Conservation (phyloP, 2,797 vertebrate species). For the Saguinus oedipus region DNA sequence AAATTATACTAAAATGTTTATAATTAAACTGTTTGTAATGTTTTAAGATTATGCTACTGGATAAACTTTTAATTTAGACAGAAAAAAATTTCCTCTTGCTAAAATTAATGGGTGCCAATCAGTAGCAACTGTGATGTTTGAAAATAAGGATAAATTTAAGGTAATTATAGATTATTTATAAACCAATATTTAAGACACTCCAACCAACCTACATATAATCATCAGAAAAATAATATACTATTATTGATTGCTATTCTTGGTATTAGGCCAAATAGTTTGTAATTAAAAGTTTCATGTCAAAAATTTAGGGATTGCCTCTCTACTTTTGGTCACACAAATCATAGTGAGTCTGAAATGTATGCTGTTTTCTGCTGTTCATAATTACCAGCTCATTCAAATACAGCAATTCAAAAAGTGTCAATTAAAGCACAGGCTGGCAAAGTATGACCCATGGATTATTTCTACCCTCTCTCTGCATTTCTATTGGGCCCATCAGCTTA, state of each 20-base stretch:
- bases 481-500: background rate
- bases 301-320: background rate
- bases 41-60: slow-evolving; percentile 14
- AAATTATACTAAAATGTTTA: slow-evolving; percentile 32
- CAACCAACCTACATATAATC: background rate
- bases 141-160: background rate
- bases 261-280: background rate
- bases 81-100: background rate
- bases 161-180: background rate
- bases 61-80: slow-evolving; percentile 47
- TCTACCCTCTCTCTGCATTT: background rate
- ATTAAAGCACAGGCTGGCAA: background rate
- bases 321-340: slow-evolving; percentile 30
- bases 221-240: slow-evolving; percentile 53
- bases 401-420: background rate
- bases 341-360: background rate
- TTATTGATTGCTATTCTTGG: background rate
- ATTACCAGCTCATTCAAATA: slow-evolving; percentile 14
- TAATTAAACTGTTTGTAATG: background rate
- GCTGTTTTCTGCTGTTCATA: background rate
- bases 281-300: slow-evolving; percentile 16
- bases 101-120: background rate
- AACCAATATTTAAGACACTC: slow-evolving; percentile 16
- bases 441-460: background rate
- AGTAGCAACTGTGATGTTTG: background rate